These are phyloP conservation scores for Micoletzkya japonica DNA, from an alignment of 2,888 invertebrate genomes.

Conservation along the genomic window DNA sequence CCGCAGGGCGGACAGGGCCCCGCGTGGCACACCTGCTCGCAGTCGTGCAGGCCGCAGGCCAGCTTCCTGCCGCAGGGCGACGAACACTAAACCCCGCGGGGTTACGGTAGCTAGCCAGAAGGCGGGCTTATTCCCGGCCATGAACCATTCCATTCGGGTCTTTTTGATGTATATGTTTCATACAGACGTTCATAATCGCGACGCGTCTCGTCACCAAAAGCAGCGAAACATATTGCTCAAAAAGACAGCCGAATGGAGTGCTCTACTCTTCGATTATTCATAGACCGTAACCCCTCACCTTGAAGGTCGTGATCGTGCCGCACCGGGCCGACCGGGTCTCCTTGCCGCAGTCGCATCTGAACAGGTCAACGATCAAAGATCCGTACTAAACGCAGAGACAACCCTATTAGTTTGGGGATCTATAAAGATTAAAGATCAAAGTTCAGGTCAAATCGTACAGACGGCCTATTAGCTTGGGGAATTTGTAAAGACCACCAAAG, in stretches of 20 bases:
- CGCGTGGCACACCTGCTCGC: constrained; percentile 78
- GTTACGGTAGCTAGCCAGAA: neutral
- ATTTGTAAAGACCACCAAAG: too few species aligned
- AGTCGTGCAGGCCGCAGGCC: constrained; percentile 79
- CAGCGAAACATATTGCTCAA: too few species aligned
- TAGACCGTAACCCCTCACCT: constrained; percentile 27
- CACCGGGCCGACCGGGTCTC: constrained; percentile 44
- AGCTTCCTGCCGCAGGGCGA: constrained; percentile 76
- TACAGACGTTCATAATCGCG: too few species aligned
- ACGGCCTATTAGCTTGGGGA: neutral
- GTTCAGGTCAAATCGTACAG: neutral
- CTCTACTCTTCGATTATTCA: neutral
- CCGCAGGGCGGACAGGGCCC: constrained; percentile 78
- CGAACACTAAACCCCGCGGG: constrained; percentile 73
- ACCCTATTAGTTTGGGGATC: neutral
- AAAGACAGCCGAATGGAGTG: neutral
- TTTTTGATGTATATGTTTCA: too few species aligned
- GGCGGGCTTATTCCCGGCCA: too few species aligned
- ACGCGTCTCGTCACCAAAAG: too few species aligned
- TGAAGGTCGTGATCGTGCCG: constrained; percentile 36
- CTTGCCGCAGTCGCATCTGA: constrained; percentile 64
- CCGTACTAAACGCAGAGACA: neutral
- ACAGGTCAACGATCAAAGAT: constrained; percentile 24
- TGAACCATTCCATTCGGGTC: too few species aligned
- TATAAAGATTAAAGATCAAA: too few species aligned